Conservation (phyloP, 2,113 vertebrate species). For the Hippocampus comes region DNA sequence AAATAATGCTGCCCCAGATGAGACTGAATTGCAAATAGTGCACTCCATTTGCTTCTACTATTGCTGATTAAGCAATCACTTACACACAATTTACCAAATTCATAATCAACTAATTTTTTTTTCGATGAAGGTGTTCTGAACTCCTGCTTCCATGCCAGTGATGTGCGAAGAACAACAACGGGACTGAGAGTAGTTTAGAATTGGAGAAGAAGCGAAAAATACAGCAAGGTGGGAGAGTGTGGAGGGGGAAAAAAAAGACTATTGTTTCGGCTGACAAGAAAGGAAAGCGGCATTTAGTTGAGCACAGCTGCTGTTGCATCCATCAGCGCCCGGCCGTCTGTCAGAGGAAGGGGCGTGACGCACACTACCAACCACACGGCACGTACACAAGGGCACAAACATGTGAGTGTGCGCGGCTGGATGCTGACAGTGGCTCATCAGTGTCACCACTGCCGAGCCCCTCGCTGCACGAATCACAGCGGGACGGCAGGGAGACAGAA, state of each 20-base stretch:
- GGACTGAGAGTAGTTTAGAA: not conserved
- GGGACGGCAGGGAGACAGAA: conserved; percentile 36
- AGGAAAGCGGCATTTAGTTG: conserved; percentile 26
- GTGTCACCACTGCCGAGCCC: conserved; percentile 47
- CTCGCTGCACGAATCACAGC: conserved; percentile 53
- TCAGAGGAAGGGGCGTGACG: conserved; percentile 48
- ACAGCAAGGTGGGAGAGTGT: conserved; percentile 24
- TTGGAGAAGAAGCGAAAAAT: conserved; percentile 10
- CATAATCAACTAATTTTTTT: not conserved
- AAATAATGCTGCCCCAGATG: too few relatives aligned
- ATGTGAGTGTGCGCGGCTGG: conserved; percentile 30
- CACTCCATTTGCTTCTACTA: too few relatives aligned
- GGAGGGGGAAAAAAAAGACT: conserved; percentile 13
- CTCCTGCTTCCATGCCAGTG: not conserved
- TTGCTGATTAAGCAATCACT: not conserved
- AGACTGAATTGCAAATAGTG: too few relatives aligned
- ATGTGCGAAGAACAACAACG: not conserved
- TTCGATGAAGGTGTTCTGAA: not conserved
- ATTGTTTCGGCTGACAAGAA: conserved; percentile 13
- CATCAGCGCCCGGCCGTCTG: conserved; percentile 41
- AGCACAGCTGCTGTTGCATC: conserved; percentile 47
- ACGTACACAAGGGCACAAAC: conserved; percentile 13
- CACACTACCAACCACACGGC: conserved; percentile 27
- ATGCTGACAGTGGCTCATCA: conserved; percentile 57
- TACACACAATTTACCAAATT: not conserved